Conservation (phyloP, 2,797 vertebrate species). For the Eurystomus glaucurus region DNA sequence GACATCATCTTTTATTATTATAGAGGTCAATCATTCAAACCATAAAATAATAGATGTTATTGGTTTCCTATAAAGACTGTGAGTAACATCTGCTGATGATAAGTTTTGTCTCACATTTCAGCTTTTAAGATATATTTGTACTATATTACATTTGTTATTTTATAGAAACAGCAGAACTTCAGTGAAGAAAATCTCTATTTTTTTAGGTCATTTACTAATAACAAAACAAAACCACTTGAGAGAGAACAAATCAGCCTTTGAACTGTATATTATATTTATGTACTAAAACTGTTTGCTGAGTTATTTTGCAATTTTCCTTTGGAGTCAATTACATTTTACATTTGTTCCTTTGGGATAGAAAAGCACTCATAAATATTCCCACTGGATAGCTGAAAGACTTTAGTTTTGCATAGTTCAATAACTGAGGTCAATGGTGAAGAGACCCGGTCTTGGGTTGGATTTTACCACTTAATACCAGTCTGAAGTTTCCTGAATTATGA, state of each 20-base stretch:
- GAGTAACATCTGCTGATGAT: not conserved
- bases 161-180: not conserved
- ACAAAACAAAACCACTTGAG: not conserved
- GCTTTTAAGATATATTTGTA: not conserved
- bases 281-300: not conserved
- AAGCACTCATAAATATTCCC: not conserved
- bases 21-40: not conserved
- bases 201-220: not conserved
- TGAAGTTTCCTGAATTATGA: not conserved
- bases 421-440: not conserved
- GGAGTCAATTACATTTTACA: not conserved
- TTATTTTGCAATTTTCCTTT: not conserved
- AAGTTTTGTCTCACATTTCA: not conserved
- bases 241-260: not conserved
- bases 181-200: not conserved
- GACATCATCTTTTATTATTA: not conserved
- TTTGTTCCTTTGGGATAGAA: not conserved
- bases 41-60: not conserved
- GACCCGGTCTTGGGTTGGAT: not conserved
- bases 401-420: not conserved
- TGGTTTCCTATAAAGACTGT: not conserved
- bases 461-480: not conserved
- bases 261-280: not conserved
- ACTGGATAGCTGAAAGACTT: not conserved
- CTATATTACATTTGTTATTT: not conserved